Conservation (phyloP, 2,113 vertebrate genomes). For the Ia io region DNA sequence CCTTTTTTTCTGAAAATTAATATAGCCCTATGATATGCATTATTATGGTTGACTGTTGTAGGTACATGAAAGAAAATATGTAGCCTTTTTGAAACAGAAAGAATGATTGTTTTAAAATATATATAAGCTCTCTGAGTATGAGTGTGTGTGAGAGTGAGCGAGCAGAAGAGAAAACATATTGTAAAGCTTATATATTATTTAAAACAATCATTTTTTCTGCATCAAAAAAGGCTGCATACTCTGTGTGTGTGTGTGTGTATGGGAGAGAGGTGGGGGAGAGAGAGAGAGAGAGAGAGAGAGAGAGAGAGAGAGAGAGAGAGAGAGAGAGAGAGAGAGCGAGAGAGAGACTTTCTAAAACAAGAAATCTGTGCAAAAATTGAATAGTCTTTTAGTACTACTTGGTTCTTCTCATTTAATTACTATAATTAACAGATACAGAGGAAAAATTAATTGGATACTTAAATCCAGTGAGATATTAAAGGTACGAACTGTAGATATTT, state of each 20-base stretch:
- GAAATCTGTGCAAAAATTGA: not conserved
- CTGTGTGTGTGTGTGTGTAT: not conserved
- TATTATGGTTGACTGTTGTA: not conserved
- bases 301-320: not conserved
- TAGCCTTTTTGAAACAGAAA: not conserved
- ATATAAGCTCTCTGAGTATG: not conserved
- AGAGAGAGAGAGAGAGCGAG: not conserved
- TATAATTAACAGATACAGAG: slow-evolving; percentile 20
- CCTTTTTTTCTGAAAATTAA: not conserved
- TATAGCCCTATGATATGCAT: not conserved
- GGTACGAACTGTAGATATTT: slow-evolving; percentile 35
- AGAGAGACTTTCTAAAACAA: slow-evolving; percentile 10
- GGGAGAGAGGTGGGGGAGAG: too few species aligned
- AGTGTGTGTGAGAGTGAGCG: not conserved
- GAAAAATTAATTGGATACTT: slow-evolving; percentile 4
- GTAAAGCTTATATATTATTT: not conserved
- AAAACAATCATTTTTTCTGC: not conserved
- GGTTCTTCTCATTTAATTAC: slow-evolving; percentile 39
- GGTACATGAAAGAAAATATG: not conserved
- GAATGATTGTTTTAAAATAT: not conserved
- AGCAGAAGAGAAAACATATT: not conserved
- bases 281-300: not conserved
- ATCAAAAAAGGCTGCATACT: not conserved
- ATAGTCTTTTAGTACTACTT: not conserved
- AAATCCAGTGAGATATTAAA: slow-evolving; percentile 46